Evolutionary conservation across 2,797 vertebrate genomes (phyloP), one percentile per base, ranked within the genome.

Genomic region (Pantherophis vulpinus): DNA sequence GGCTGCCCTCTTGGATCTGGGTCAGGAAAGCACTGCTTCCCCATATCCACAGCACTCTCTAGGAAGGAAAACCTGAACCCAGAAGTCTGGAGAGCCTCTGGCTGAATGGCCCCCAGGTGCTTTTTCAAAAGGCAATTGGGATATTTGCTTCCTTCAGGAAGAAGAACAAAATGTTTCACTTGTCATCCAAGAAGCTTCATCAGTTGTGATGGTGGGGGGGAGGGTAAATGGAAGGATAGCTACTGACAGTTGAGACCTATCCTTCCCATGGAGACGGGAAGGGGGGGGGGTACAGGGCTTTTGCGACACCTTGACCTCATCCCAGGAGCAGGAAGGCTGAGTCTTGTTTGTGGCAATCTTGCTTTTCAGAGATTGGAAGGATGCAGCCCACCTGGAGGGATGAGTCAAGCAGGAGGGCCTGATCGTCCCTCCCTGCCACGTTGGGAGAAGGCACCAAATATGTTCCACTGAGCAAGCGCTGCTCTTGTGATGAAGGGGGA

Each of bases 401-500:
- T 66, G 12, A 66, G 12, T 66, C 63, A n/a, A n/a, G 27, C 0
- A 2, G 14, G 66, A 42, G 37, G 37, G 37, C 93, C 89, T 32
- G 37, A 29, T 27, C 56, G 0, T 29, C 20, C 29, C 58, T 93
- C 13, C 29, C 60, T 93, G 92, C 94, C 94, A 54, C 4, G 2
- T 90, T 37, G 96, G 96, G 96, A 95, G 9, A 1, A 0, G 93
- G 12, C 23, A 9, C 93, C 88, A 95, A 91, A 87, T 3, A 88
- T 1, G 60, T 94, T 93, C 92, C 60, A 95, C 94, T 95, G 56
- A 61, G 95, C 96, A 94, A 94, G 95, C 93, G 93, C 83, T 87
- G 90, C 95, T 32, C 12, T 94, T 95, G 93, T 95, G 96, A 95
- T 94, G 93, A 96, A 94, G 96, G 95, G 96, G 96, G 96, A 95